phyloP scores from a whole-genome alignment of 2,113 vertebrate genomes.

The Emydura subglobosa region DNA sequence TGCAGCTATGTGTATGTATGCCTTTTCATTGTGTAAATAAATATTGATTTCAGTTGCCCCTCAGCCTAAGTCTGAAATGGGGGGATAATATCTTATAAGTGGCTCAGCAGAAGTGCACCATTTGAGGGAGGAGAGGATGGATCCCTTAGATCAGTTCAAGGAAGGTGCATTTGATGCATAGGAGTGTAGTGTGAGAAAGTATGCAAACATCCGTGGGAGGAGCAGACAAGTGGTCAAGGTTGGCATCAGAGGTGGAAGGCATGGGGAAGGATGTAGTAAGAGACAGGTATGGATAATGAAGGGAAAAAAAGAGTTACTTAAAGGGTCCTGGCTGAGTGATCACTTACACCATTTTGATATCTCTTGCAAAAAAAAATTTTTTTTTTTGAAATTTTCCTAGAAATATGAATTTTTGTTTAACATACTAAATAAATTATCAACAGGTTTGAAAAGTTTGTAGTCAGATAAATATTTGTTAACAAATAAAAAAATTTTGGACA shows the following conservation, averaged over 20 bases:
- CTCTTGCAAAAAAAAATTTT: neutral
- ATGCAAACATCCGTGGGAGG: neutral
- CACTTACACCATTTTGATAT: neutral
- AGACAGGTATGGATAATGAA: neutral
- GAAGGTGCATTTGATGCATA: neutral
- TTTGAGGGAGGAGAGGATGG: neutral
- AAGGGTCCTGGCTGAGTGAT: neutral
- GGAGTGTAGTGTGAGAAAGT: rapidly evolving
- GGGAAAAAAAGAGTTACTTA: neutral
- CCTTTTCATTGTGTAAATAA: neutral
- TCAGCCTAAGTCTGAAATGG: neutral
- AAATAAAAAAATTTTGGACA: conserved; percentile 26
- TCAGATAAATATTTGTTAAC: conserved; percentile 39
- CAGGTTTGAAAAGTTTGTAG: conserved; percentile 21
- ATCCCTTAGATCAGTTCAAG: neutral
- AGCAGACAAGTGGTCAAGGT: neutral
- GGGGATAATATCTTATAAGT: neutral
- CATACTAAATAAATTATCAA: conserved; percentile 9
- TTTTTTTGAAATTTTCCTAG: neutral
- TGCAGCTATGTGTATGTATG: neutral
- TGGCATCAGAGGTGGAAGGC: neutral
- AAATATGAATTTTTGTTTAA: conserved; percentile 30
- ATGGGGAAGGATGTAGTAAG: neutral
- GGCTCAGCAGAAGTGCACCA: neutral
- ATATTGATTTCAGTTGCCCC: neutral